A percentile compares a stretch with the other conserved stretches of the same genome.
phyloP scores from a whole-genome alignment of 2,113 vertebrate species.

The Micromys minutus region DNA sequence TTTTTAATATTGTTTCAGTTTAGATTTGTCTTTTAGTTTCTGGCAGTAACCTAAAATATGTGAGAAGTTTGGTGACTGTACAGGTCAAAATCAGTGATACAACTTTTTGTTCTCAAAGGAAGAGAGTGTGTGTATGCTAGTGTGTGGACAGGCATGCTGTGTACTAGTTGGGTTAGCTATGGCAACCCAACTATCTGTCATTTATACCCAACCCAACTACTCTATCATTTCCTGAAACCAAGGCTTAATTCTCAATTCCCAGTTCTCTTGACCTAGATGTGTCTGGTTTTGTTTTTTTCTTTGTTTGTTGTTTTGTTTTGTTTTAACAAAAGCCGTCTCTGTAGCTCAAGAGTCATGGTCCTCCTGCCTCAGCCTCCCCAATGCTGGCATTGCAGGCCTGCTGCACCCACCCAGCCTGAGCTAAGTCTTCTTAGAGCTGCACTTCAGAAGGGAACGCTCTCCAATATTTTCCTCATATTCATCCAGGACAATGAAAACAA shows the following conservation, averaged over 20 bases:
- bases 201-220: too few relatives aligned
- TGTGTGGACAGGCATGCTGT: too few relatives aligned
- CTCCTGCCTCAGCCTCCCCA: background rate
- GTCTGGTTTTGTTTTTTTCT: background rate
- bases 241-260: background rate
- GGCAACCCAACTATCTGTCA: too few relatives aligned
- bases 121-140: background rate
- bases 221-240: background rate
- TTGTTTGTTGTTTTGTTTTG: background rate
- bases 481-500: background rate
- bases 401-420: background rate
- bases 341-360: background rate
- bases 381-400: background rate
- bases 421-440: background rate
- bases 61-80: background rate
- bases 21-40: background rate
- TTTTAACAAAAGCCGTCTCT: background rate
- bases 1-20: background rate
- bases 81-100: background rate
- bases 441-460: background rate
- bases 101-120: slow-evolving; percentile 42
- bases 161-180: background rate
- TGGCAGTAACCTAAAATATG: background rate
- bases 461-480: background rate
- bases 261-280: background rate